Base-by-base conservation (phyloP, 1,140 invertebrate genomes). In the Neocloeon triangulifer region DNA sequence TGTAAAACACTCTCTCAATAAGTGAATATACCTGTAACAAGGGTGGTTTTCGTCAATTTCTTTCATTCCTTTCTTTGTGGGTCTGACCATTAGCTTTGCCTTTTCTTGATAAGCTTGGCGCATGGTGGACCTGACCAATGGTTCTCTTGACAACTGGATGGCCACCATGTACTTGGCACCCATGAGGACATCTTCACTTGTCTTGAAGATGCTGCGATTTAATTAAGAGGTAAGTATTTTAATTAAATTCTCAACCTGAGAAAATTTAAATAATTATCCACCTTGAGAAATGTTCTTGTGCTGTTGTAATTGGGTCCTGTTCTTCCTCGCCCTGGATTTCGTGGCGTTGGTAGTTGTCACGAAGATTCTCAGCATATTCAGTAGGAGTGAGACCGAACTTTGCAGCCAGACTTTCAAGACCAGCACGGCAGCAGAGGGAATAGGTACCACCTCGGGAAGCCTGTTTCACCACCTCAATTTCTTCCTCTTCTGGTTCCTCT, bases 301-400 rank as follows among this genome's bases (percentile, higher is more conserved):
- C 86, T 13, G 86, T 53, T 37, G 82, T 75, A 7, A 61, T 43
- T 0, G 88, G 85, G 39, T 84, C 73, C 9, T 16, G n/a, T 2
- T 69, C 59, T 0, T 70, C 62, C 40, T 81, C 80, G 52, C 96
- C 89, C 28, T 94, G 85, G 2, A 97, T 81, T 47, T 98, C 91
- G 52, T 96, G 82, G n/a, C 84, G 63, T 46, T 89, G 82, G 55
- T 96, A 98, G 49, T 91, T 91, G 46, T 96, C 91, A 1, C 86
- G 64, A 1, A 97, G 53, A 57, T 99, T 98, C 56, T 97, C 89
- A 2, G 85, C 91, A 55, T 94, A 96, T 48, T 97, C 74, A 47
- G 92, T 81, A 0, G 94, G 84, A 2, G 72, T 77, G n/a, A 99
- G 53, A 39, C 94, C 95, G 57, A 97, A 97, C 38, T 72, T 78